phyloP scores from a whole-genome alignment of 2,888 invertebrate species.

The Mallateleia sp. region DNA sequence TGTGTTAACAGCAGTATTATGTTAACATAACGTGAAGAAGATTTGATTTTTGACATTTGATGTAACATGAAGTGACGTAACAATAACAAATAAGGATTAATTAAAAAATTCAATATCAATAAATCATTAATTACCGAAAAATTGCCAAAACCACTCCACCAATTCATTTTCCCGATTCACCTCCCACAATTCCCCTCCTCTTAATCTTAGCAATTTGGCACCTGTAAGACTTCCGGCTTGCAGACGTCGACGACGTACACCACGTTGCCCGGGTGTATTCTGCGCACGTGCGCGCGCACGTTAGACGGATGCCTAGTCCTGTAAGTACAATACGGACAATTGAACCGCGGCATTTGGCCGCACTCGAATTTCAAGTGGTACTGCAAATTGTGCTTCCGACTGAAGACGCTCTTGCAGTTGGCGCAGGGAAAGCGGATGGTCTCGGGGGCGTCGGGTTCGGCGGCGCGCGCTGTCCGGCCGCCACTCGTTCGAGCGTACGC shows the following conservation, averaged over 20 bases:
- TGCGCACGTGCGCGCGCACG: slow-evolving; percentile 86
- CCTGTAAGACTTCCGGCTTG: slow-evolving; percentile 75
- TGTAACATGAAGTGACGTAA: too few species aligned
- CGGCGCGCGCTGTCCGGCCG: background rate
- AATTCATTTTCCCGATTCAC: background rate
- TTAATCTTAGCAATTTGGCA: slow-evolving; percentile 68
- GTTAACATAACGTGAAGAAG: too few species aligned
- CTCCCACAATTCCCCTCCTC: background rate
- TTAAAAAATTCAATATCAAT: too few species aligned
- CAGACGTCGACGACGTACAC: slow-evolving; percentile 83
- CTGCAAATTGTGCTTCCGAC: slow-evolving; percentile 82
- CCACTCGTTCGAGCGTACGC: slow-evolving; percentile 50
- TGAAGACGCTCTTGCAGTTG: slow-evolving; percentile 85
- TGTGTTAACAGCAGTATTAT: too few species aligned
- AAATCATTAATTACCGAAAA: too few species aligned
- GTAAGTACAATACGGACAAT: slow-evolving; percentile 85
- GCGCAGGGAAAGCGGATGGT: slow-evolving; percentile 71
- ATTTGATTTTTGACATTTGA: too few species aligned
- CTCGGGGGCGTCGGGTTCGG: slow-evolving; percentile 13
- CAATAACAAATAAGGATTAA: too few species aligned
- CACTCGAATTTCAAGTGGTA: slow-evolving; percentile 84
- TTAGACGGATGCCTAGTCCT: slow-evolving; percentile 87
- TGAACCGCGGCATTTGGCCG: slow-evolving; percentile 85
- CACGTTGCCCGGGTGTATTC: slow-evolving; percentile 83
- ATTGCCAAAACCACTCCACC: too few species aligned